Evolutionary conservation across 2,888 invertebrate genomes (phyloP).

Genomic region (Lithophane ornitopus): DNA sequence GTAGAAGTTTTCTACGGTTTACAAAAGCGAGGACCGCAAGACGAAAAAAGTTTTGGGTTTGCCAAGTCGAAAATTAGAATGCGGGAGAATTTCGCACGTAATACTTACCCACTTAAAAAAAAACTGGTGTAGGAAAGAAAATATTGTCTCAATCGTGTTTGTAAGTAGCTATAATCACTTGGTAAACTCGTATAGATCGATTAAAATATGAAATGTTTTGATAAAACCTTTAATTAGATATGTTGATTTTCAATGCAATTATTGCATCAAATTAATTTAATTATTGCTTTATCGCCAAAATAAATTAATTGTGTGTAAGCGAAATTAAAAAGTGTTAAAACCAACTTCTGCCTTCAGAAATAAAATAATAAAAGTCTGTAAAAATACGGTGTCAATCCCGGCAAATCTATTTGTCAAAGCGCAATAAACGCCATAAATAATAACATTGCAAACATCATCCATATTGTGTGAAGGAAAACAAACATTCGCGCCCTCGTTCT

Average conservation of each 20-base stretch:
- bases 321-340: slow-evolving; percentile 29
- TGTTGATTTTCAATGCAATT: neutral
- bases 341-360: slow-evolving; percentile 22
- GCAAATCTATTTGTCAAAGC: slow-evolving; percentile 82
- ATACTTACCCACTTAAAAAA: neutral
- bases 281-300: neutral
- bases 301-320: neutral
- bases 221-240: neutral
- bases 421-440: slow-evolving; percentile 84
- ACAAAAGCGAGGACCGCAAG: slow-evolving; percentile 3
- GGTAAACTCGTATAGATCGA: neutral
- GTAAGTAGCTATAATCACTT: neutral
- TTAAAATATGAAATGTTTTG: neutral
- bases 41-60: slow-evolving; percentile 20
- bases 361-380: slow-evolving; percentile 52
- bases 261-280: neutral
- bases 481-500: slow-evolving; percentile 83
- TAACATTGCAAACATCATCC: slow-evolving; percentile 81
- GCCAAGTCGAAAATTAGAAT: slow-evolving; percentile 14
- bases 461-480: slow-evolving; percentile 82
- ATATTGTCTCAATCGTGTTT: neutral
- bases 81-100: slow-evolving; percentile 8
- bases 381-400: slow-evolving; percentile 79
- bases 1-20: slow-evolving; percentile 24
- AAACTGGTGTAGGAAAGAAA: neutral